Percentiles rank a stretch among this genome's conserved stretches.
Evolutionary conservation across 2,888 invertebrate genomes (phyloP).

Genomic region (Eutolmus rufibarbis): DNA sequence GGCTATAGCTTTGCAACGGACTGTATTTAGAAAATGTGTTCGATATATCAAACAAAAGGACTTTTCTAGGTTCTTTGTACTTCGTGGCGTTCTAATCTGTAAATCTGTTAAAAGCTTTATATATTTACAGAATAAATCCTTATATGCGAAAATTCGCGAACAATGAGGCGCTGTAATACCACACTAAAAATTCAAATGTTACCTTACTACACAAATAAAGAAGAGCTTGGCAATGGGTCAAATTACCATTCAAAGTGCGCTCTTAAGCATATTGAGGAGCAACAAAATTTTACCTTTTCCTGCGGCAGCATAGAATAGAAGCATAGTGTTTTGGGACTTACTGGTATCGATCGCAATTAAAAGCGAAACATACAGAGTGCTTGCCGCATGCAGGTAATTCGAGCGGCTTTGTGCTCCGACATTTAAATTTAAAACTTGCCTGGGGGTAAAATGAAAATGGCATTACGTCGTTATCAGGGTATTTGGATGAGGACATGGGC

Average conservation of each 20-base stretch:
- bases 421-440: not conserved
- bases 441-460: not conserved
- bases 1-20: too few species aligned
- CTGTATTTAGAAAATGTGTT: too few species aligned
- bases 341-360: not conserved
- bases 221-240: not conserved
- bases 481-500: not conserved
- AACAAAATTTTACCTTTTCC: not conserved
- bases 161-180: not conserved
- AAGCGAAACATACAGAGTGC: not conserved
- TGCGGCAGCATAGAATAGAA: not conserved
- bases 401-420: not conserved
- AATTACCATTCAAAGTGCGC: not conserved
- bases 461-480: not conserved
- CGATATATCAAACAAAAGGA: not conserved
- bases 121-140: not conserved
- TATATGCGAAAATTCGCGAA: not conserved
- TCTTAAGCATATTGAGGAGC: not conserved
- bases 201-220: not conserved
- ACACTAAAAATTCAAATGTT: not conserved
- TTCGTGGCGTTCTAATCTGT: not conserved
- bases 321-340: not conserved
- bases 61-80: not conserved
- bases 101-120: not conserved
- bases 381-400: not conserved